Evolutionary conservation across 2,888 invertebrate species (phyloP).

Genomic region (Agrotis ipsilon): DNA sequence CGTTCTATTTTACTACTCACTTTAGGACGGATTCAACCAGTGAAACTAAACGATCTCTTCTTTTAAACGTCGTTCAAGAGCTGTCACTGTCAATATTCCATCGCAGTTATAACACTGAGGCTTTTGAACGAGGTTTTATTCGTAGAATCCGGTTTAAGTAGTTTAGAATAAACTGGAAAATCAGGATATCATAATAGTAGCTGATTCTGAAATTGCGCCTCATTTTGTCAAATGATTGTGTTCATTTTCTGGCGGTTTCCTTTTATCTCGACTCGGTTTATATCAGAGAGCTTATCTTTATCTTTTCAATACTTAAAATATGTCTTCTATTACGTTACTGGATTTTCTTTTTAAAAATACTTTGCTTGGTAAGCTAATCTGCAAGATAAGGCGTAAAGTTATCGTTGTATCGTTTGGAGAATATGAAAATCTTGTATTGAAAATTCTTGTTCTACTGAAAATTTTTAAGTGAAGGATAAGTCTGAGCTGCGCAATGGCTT

Average conservation of each 20-base stretch:
- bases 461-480: too few species aligned
- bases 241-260: conserved; percentile 33
- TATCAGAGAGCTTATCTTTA: conserved; percentile 26
- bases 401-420: not conserved
- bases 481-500: too few species aligned
- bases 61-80: conserved; percentile 1
- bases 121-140: not conserved
- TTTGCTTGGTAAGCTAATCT: conserved; percentile 13
- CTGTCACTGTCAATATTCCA: not conserved
- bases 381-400: not conserved
- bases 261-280: conserved; percentile 27
- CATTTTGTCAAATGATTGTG: conserved; percentile 28
- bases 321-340: conserved; percentile 5
- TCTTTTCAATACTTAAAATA: conserved; percentile 31
- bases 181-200: conserved; percentile 28
- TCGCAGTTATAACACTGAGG: not conserved
- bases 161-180: conserved; percentile 17
- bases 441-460: not conserved
- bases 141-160: not conserved
- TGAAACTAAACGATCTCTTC: not conserved
- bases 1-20: conserved; percentile 26
- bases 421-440: not conserved
- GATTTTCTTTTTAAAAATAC: conserved; percentile 16
- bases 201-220: conserved; percentile 40
- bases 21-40: conserved; percentile 1